These are phyloP conservation scores for Dromococcyx pavoninus DNA, from an alignment of 2,797 vertebrate species.

Conservation along the genomic window DNA sequence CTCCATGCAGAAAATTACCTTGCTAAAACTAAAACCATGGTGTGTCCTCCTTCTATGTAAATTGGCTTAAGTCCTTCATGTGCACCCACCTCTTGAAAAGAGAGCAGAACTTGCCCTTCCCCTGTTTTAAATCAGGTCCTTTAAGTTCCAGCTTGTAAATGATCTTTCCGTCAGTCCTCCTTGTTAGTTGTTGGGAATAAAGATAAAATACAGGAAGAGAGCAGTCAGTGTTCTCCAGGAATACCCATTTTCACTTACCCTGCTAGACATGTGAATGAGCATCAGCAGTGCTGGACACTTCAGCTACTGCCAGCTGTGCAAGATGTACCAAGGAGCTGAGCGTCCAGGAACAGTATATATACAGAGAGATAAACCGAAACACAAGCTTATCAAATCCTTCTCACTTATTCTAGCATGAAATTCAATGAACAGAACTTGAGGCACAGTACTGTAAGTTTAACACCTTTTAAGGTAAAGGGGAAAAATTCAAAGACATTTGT, in stretches of 20 bases:
- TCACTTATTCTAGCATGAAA: conserved; percentile 21
- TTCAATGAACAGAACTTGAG: not conserved
- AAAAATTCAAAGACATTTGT: not conserved
- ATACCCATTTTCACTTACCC: not conserved
- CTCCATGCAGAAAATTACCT: not conserved
- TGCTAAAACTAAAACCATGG: not conserved
- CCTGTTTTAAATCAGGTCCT: not conserved
- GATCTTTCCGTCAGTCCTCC: not conserved
- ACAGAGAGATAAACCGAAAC: not conserved
- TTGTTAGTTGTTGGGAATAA: not conserved
- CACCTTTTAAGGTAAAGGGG: not conserved
- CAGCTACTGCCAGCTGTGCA: not conserved
- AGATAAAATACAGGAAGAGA: not conserved
- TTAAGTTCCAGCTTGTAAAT: not conserved
- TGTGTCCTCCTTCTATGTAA: not conserved
- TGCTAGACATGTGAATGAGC: not conserved
- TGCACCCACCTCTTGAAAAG: not conserved
- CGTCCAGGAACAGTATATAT: not conserved
- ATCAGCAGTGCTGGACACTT: not conserved
- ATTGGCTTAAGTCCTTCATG: not conserved
- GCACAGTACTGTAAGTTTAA: not conserved
- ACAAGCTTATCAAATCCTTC: not conserved
- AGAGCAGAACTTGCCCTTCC: not conserved
- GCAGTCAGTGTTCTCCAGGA: not conserved
- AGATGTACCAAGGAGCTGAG: not conserved